Percentiles rank a stretch among this genome's conserved stretches.
Conservation (phyloP, 1,140 invertebrate species). For the Ceratosolen fusciceps region DNA sequence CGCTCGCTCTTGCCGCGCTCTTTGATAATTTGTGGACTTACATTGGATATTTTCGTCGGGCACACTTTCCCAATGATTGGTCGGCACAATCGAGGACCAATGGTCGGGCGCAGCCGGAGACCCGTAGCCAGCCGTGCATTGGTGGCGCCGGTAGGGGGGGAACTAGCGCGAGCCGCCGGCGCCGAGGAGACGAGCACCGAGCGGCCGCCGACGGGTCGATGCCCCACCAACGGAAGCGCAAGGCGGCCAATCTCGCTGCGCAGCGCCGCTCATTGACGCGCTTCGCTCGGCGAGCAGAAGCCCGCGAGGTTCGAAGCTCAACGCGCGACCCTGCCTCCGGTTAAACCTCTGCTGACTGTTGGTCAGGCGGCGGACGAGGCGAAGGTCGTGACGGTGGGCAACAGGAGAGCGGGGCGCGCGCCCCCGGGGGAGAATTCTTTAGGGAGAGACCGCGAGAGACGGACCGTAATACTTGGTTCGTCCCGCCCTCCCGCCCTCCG, state of each 20-base stretch:
- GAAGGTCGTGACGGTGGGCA: no score
- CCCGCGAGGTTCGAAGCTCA: conserved; percentile 1
- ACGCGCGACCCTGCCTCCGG: background rate
- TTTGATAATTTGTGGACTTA: conserved; percentile 84
- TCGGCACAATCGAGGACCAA: conserved; percentile 78
- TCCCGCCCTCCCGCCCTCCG: no score
- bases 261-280: conserved; percentile 22
- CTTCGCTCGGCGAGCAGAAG: background rate
- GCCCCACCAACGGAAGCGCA: conserved; percentile 29
- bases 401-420: no score
- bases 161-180: conserved; percentile 63
- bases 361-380: background rate
- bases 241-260: conserved; percentile 15
- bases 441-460: no score
- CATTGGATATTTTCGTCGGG: conserved; percentile 81
- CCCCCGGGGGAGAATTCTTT: no score
- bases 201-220: conserved; percentile 32
- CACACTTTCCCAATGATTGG: conserved; percentile 79
- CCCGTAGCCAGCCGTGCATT: conserved; percentile 70
- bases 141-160: conserved; percentile 70
- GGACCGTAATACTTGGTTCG: no score
- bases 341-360: background rate
- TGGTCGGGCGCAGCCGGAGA: conserved; percentile 75
- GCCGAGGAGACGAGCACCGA: conserved; percentile 62
- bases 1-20: conserved; percentile 61